Evolutionary conservation across 2,113 vertebrate species (phyloP).

Genomic region (Sorex fumeus): DNA sequence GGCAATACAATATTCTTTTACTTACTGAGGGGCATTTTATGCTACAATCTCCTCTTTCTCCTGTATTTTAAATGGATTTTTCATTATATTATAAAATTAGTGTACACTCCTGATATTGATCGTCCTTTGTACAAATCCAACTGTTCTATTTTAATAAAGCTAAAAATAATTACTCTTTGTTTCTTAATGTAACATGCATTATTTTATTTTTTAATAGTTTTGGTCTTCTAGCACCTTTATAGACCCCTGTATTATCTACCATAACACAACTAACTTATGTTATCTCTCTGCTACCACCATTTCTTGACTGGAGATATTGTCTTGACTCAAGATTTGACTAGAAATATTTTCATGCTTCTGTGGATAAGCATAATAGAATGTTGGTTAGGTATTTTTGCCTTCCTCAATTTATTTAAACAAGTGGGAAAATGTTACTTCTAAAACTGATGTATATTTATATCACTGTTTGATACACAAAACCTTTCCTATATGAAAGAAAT

Average conservation of each 20-base stretch:
- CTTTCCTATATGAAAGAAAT: not conserved
- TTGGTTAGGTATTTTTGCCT: not conserved
- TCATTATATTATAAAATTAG: not conserved
- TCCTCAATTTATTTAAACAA: not conserved
- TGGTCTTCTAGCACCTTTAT: not conserved
- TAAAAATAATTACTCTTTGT: not conserved
- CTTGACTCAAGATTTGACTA: not conserved
- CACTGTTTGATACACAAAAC: not conserved
- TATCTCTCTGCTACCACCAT: not conserved
- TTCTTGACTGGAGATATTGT: too few relatives aligned
- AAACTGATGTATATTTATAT: not conserved
- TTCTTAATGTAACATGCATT: not conserved
- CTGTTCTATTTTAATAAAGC: not conserved
- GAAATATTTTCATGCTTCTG: not conserved
- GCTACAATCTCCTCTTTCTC: not conserved
- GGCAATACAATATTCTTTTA: not conserved
- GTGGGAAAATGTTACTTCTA: not conserved
- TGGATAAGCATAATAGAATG: not conserved
- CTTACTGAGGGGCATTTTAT: not conserved
- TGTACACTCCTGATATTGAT: not conserved
- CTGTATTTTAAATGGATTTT: conserved; percentile 4
- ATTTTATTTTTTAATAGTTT: not conserved
- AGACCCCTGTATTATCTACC: not conserved
- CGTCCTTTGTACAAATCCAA: not conserved
- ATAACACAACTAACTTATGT: not conserved